Evolutionary conservation across 1,140 invertebrate genomes (phyloP), one percentile per base, ranked within the genome.

Genomic region (Drosophila ohnishii): DNA sequence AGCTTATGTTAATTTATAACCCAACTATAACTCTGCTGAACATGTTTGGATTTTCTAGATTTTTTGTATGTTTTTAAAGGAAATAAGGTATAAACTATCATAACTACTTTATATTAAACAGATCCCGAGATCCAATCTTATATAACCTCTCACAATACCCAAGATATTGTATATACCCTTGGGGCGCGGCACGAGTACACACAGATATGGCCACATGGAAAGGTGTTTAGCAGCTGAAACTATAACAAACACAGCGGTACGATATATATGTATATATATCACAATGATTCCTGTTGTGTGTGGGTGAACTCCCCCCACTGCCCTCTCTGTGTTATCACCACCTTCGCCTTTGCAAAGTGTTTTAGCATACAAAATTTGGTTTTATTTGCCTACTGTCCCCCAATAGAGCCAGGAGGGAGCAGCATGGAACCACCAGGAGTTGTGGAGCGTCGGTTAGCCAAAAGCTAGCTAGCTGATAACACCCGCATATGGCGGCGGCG

Each of bases 341-440:
- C 48, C 48, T 32, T 34, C 42, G 62, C 63, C 75, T 78, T 73
- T 32, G 83, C 84, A 88, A 89, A 88, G 85, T 88, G 84, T 89
- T 89, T 89, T 89, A 89, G 84, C 84, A 88, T 88, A 88, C 77
- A 88, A 85, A 72, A 88, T 88, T 88, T 80, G 84, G 84, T 87
- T 87, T 87, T 87, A 84, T 87, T 87, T 87, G 76, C 77, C 80
- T 62, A 50, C 59, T 71, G 67, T 57, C 42, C 65, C 51, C 65
- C 65, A 19, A 30, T 45, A 71, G 67, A 55, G 34, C 51, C 51
- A 37, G 51, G 34, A 55, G 51, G 51, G 34, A 22, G 34, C 51
- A n/a, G 5, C 44, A 25, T 14, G 44, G 28, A 32, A 51, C 28
- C 16, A 53, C 34, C 51, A 55, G 51, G 51, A 55, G 51, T 55